These are phyloP conservation scores for Syncerus caffer DNA, from an alignment of 2,797 vertebrate genomes.

Conservation along the genomic window DNA sequence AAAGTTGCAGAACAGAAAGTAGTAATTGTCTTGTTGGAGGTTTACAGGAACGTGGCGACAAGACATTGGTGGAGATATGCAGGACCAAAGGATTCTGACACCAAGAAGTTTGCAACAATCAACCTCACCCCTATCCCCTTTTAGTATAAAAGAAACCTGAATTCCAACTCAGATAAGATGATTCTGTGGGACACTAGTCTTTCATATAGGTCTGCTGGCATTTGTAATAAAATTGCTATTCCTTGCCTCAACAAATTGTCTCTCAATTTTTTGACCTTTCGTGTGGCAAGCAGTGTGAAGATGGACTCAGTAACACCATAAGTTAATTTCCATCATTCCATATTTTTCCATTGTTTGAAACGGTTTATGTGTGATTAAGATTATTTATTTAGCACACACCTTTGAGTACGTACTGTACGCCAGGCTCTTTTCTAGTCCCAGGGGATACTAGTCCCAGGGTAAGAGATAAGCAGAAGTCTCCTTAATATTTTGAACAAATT, in stretches of 20 bases:
- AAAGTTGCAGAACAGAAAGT: neutral
- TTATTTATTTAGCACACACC: neutral
- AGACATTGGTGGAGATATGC: neutral
- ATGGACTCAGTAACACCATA: neutral
- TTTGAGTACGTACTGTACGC: neutral
- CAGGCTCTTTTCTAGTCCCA: neutral
- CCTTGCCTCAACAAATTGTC: neutral
- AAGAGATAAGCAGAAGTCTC: neutral
- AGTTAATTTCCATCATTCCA: neutral
- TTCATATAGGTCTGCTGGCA: neutral
- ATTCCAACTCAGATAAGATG: neutral
- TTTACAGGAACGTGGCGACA: neutral
- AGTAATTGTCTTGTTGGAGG: neutral
- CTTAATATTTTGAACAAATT: neutral
- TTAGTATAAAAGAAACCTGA: neutral
- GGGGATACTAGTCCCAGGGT: neutral
- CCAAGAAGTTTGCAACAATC: neutral
- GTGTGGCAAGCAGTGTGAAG: neutral
- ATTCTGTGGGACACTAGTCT: neutral
- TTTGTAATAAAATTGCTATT: neutral
- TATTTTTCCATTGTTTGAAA: constrained; percentile 2
- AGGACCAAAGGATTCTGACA: neutral
- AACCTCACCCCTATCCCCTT: neutral
- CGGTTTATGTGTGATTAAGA: neutral
- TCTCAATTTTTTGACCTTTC: neutral